Base-by-base conservation (phyloP, 2,797 vertebrate genomes). In the Naso thynnoides region DNA sequence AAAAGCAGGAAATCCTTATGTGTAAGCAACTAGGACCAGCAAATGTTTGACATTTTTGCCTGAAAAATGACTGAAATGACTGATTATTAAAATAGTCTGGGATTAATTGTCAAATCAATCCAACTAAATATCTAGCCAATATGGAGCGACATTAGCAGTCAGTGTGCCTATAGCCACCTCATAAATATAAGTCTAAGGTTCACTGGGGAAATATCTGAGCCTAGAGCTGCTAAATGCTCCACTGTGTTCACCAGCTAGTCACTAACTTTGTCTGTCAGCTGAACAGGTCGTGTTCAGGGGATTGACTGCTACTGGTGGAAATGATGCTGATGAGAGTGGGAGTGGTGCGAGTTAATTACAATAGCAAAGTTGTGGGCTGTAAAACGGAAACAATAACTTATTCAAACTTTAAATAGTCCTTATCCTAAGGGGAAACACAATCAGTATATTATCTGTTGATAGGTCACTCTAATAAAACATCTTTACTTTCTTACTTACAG, bases 231-330 rank as follows among this genome's bases (percentile, higher is more conserved):
- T 61, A 69, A 78, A 65, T 65, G 39, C 65, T 65, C 36, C 39
- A 31, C 42, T 53, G 62, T 68, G 63, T 81, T 74, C 55, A 60
- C 7, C 54, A 50, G 49, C 49, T 29, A 42, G 56, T 55, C 16
- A 9, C 53, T 71, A 33, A 49, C 70, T 59, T 41, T 44, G 52
- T 72, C 59, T 44, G 52, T 76, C 59, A 63, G 63, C 62, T 31
- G 24, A 52, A 44, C 36, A 24, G 31, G 56, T 44, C 39, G 36
- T 14, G 14, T 31, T 38, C 44, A 21, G 53, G 24, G 23, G 36
- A 53, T 67, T 71, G 24, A 59, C 60, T 27, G 13, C 33, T 64
- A 53, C 29, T 53, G 57, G 8, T 39, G 44, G n/a, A 71, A 42
- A 57, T 53, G 39, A 47, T 4, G 23, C 39, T 33, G 48, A 65